These are phyloP conservation scores for Hypolimnas misippus DNA, from an alignment of 2,888 invertebrate genomes.

Conservation along the genomic window DNA sequence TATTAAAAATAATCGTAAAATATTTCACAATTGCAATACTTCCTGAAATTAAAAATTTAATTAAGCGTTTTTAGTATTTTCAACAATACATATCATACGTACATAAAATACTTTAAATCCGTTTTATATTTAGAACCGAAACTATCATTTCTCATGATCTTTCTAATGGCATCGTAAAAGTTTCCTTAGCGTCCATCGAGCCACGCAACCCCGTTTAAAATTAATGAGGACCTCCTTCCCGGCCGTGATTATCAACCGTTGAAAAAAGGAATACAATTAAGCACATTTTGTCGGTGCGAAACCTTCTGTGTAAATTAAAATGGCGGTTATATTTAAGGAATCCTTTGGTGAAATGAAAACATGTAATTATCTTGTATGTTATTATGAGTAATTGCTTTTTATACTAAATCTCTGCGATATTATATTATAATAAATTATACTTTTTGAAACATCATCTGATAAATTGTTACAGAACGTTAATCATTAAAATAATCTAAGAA, in stretches of 20 bases:
- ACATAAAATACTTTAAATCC: not conserved
- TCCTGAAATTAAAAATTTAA: too few relatives aligned
- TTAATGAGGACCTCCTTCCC: slow-evolving; percentile 60
- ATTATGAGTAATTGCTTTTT: slow-evolving; percentile 6
- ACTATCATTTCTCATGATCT: slow-evolving; percentile 21
- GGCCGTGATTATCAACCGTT: slow-evolving; percentile 58
- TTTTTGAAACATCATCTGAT: too few relatives aligned
- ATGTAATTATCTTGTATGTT: slow-evolving; percentile 8
- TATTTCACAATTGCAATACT: too few relatives aligned
- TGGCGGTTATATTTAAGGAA: slow-evolving; percentile 49
- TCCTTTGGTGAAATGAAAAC: slow-evolving; percentile 19
- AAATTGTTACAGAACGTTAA: too few relatives aligned
- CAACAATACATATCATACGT: not conserved
- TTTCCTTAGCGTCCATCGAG: slow-evolving; percentile 38
- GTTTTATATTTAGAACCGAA: not conserved
- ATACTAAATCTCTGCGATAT: too few relatives aligned
- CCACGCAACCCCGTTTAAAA: slow-evolving; percentile 54
- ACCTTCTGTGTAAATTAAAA: slow-evolving; percentile 67
- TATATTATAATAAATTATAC: too few relatives aligned
- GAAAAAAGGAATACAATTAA: slow-evolving; percentile 59
- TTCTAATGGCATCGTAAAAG: slow-evolving; percentile 49
- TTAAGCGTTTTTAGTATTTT: too few relatives aligned
- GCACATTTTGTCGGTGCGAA: slow-evolving; percentile 54
- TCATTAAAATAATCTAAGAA: too few relatives aligned
- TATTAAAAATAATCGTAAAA: too few relatives aligned